phyloP scores from a whole-genome alignment of 2,113 vertebrate genomes.

The Thamnaconus septentrionalis region DNA sequence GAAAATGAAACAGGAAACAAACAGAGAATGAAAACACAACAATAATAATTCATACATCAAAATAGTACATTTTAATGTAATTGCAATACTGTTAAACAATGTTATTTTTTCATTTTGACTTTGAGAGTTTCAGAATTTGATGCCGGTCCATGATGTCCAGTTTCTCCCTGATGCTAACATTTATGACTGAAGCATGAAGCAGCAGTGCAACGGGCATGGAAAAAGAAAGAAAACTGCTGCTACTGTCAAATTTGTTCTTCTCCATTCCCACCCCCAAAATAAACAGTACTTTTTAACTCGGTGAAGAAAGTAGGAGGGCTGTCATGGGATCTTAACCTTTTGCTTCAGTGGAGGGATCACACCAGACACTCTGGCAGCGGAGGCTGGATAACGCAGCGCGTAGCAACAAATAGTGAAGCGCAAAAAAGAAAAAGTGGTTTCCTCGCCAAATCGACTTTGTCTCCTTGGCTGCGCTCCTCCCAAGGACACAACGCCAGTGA shows the following conservation, averaged over 20 bases:
- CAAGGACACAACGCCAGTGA: constrained; percentile 8
- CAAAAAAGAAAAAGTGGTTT: constrained; percentile 5
- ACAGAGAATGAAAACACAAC: too few relatives aligned
- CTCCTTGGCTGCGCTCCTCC: constrained; percentile 23
- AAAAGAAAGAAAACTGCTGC: constrained; percentile 26
- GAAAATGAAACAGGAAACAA: too few relatives aligned
- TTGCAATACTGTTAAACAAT: too few relatives aligned
- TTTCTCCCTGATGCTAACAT: too few relatives aligned
- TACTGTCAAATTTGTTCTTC: constrained; percentile 17
- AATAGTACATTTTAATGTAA: too few relatives aligned
- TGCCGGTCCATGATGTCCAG: too few relatives aligned
- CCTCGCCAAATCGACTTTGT: constrained; percentile 30
- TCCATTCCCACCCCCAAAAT: constrained; percentile 34
- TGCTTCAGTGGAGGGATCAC: background rate
- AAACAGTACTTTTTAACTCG: too few relatives aligned
- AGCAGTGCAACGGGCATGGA: constrained; percentile 11
- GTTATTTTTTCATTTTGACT: too few relatives aligned
- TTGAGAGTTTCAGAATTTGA: too few relatives aligned
- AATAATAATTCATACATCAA: too few relatives aligned
- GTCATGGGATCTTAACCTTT: constrained; percentile 14
- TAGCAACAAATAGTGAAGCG: background rate
- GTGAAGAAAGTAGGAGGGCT: background rate
- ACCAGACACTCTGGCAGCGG: background rate
- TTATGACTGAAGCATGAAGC: too few relatives aligned
- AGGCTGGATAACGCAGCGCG: background rate